phyloP scores from a whole-genome alignment of 2,113 vertebrate species.

The Syngnathus floridae region DNA sequence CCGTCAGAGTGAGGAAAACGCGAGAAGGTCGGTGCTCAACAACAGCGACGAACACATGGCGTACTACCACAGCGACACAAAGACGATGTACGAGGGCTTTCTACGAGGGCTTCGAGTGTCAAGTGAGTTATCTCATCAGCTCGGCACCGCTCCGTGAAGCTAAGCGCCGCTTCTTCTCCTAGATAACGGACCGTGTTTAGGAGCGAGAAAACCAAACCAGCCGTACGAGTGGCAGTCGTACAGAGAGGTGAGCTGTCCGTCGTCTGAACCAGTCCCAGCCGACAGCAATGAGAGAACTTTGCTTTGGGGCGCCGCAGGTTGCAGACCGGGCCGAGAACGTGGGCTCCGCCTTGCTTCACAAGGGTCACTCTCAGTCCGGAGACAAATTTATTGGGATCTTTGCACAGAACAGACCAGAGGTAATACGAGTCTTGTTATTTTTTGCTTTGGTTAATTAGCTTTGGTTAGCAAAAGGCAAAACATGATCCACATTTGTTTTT shows the following conservation, averaged over 20 bases:
- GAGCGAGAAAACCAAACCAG: constrained; percentile 85
- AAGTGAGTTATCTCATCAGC: constrained; percentile 71
- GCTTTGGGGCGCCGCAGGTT: constrained; percentile 65
- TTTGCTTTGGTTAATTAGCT: no score
- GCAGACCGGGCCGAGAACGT: constrained; percentile 73
- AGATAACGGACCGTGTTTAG: constrained; percentile 91
- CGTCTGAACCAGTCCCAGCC: no score
- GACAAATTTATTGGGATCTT: constrained; percentile 86
- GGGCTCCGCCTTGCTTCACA: constrained; percentile 85
- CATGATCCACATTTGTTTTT: no score
- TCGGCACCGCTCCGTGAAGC: constrained; percentile 1
- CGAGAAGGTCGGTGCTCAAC: constrained; percentile 76
- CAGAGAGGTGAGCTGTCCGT: constrained; percentile 72
- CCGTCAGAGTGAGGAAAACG: constrained; percentile 71
- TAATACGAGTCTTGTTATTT: constrained; percentile 38
- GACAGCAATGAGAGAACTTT: not conserved
- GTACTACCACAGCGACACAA: constrained; percentile 78
- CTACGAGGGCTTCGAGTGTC: constrained; percentile 81
- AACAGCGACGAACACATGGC: constrained; percentile 64
- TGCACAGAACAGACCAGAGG: constrained; percentile 94
- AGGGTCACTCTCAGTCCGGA: constrained; percentile 75
- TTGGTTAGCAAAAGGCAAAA: no score
- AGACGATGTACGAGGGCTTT: constrained; percentile 82
- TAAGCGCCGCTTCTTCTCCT: constrained; percentile 30
- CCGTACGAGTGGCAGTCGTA: constrained; percentile 94